Conservation (phyloP, 2,888 invertebrate species). For the Omphaloscelis lunosa region DNA sequence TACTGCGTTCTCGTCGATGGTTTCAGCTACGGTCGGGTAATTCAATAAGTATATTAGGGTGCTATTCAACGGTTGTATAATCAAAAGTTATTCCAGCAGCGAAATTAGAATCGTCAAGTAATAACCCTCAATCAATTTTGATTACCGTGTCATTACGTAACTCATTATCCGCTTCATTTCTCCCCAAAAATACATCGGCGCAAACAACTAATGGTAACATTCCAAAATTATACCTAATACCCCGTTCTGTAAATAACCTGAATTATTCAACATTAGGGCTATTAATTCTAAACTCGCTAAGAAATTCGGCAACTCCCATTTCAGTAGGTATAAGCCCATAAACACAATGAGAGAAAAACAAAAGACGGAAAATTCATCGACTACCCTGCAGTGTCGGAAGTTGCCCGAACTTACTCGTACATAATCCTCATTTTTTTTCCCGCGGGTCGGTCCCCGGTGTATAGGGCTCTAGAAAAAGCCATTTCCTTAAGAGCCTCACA, state of each 20-base stretch:
- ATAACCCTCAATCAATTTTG: constrained; percentile 41
- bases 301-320: constrained; percentile 57
- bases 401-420: constrained; percentile 59
- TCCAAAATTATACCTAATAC: constrained; percentile 38
- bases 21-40: not conserved
- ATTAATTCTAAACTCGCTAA: constrained; percentile 53
- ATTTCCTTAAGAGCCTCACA: constrained; percentile 66
- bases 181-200: constrained; percentile 39
- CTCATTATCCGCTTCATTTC: constrained; percentile 33
- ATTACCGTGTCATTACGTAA: constrained; percentile 41
- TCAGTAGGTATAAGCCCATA: constrained; percentile 33
- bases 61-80: constrained; percentile 17
- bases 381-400: constrained; percentile 46
- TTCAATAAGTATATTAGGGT: constrained; percentile 31
- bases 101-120: constrained; percentile 41
- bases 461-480: constrained; percentile 66
- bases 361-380: constrained; percentile 61
- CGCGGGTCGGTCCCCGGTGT: constrained; percentile 64
- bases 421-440: constrained; percentile 65
- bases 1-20: not conserved
- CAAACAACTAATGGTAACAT: constrained; percentile 29
- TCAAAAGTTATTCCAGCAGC: constrained; percentile 25
- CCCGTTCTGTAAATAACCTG: constrained; percentile 38
- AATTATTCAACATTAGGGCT: constrained; percentile 52
- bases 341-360: constrained; percentile 59